Evolutionary conservation across 1,140 invertebrate species (phyloP).

Genomic region (Drosophila elegans): DNA sequence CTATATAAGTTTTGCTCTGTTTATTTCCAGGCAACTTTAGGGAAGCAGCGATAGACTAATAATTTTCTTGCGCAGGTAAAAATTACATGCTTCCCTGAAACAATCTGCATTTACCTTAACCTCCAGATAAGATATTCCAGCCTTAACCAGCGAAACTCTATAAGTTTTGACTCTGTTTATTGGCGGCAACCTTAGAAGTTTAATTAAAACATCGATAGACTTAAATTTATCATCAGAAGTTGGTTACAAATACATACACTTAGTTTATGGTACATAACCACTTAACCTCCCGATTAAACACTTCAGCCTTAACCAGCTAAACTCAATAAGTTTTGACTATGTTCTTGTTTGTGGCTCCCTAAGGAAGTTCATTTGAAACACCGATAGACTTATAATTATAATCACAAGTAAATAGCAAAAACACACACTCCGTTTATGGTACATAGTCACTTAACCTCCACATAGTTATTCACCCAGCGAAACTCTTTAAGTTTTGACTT

Average conservation of each 20-base stretch:
- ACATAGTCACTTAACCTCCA: too few species aligned
- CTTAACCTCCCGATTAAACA: too few species aligned
- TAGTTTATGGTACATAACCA: too few species aligned
- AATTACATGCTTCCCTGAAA: too few species aligned
- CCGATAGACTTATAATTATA: too few species aligned
- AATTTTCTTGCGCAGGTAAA: too few species aligned
- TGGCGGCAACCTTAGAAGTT: slow-evolving; percentile 59
- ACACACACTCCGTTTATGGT: too few species aligned
- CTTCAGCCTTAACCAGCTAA: not conserved
- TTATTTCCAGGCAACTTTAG: slow-evolving; percentile 58
- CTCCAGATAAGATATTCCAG: not conserved
- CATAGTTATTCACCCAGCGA: too few species aligned
- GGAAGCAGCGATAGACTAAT: slow-evolving; percentile 61
- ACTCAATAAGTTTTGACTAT: too few species aligned
- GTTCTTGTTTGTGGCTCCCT: too few species aligned
- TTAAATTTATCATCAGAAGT: slow-evolving; percentile 25
- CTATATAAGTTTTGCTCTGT: slow-evolving; percentile 10
- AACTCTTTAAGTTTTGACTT: slow-evolving; percentile 18
- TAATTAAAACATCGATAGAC: slow-evolving; percentile 67
- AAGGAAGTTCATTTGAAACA: too few species aligned
- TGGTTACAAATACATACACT: slow-evolving; percentile 34
- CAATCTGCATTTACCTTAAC: not conserved
- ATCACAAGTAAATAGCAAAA: too few species aligned
- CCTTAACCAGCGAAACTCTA: not conserved
- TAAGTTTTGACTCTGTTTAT: slow-evolving; percentile 45